Conservation (phyloP, 2,888 invertebrate genomes). For the Ethmia dodecea region DNA sequence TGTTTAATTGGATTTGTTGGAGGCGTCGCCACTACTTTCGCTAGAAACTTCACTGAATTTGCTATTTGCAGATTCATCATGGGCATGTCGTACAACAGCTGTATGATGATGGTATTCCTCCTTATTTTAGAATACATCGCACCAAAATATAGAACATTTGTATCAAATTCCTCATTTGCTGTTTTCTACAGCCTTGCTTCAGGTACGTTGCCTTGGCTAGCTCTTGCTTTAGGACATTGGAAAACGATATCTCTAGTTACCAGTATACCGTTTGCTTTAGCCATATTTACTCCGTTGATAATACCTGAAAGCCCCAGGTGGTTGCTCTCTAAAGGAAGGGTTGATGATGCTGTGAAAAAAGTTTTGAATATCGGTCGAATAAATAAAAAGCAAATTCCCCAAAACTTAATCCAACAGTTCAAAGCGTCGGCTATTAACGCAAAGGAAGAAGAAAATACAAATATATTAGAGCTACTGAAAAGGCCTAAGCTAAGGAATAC, state of each 20-base stretch:
- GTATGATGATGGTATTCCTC: slow-evolving; percentile 47
- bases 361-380: too few species aligned
- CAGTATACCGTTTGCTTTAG: slow-evolving; percentile 40
- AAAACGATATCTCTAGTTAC: slow-evolving; percentile 44
- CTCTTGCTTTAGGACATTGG: slow-evolving; percentile 46
- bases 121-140: slow-evolving; percentile 47
- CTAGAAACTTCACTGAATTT: slow-evolving; percentile 38
- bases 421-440: slow-evolving; percentile 24
- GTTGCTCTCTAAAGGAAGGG: slow-evolving; percentile 44
- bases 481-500: slow-evolving; percentile 38
- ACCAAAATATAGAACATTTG: slow-evolving; percentile 44
- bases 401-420: slow-evolving; percentile 40
- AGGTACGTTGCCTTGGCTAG: slow-evolving; percentile 43
- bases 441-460: slow-evolving; percentile 28
- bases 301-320: slow-evolving; percentile 52
- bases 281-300: too few species aligned
- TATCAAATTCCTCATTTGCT: slow-evolving; percentile 43
- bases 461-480: slow-evolving; percentile 38
- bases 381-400: slow-evolving; percentile 40
- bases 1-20: slow-evolving; percentile 40
- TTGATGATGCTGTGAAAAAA: slow-evolving; percentile 43
- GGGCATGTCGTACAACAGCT: slow-evolving; percentile 51
- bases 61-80: slow-evolving; percentile 40
- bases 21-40: slow-evolving; percentile 37
- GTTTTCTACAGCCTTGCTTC: slow-evolving; percentile 39